Evolutionary conservation across 2,888 invertebrate genomes (phyloP), one percentile per base, ranked within the genome.

Genomic region (Harpalus rubripes): DNA sequence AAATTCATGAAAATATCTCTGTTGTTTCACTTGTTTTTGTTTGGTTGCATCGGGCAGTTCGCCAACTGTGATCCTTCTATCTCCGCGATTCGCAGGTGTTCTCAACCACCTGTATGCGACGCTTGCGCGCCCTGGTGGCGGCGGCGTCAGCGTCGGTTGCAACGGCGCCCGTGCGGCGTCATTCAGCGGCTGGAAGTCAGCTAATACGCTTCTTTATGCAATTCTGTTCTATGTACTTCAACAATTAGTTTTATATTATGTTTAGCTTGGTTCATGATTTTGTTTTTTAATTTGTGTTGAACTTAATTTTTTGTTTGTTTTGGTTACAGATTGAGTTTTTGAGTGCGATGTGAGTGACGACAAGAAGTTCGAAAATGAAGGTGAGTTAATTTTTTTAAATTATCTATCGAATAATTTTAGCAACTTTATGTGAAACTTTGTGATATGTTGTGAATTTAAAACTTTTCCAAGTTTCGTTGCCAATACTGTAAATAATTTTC

Each of bases 21-120:
- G 32, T 16, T 78, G 52, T n/a, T 61, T n/a, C 76, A 8, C 10
- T 56, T 58, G 78, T 78, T 78, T 78, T 78, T 78, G 58, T 78
- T 78, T 56, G 78, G n/a, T 58, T 78, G 58, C 58, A 78, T 7
- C 32, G 15, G 63, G 63, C 18, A 63, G 22, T 61, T 18, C 12
- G 63, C 63, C 63, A 26, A 63, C 63, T 63, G 63, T 22, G 63
- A 63, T 63, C 44, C 44, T 52, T 52, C 10, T 52, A 52, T 63
- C 63, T 63, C 63, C 18, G 26, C 63, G 44, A 8, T 52, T 18
- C 22, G 61, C 72, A 72, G 72, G 72, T 72, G 72, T 72, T 72
- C 16, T 26, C 58, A 78, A 78, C 78, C 78, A 78, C 78, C 78
- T 78, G 78, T 78, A 78, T 32, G 78, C 26, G 78, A n/a, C 16